Evolutionary conservation across 1,140 invertebrate genomes (phyloP).

Genomic region (Eriocheir sinensis): DNA sequence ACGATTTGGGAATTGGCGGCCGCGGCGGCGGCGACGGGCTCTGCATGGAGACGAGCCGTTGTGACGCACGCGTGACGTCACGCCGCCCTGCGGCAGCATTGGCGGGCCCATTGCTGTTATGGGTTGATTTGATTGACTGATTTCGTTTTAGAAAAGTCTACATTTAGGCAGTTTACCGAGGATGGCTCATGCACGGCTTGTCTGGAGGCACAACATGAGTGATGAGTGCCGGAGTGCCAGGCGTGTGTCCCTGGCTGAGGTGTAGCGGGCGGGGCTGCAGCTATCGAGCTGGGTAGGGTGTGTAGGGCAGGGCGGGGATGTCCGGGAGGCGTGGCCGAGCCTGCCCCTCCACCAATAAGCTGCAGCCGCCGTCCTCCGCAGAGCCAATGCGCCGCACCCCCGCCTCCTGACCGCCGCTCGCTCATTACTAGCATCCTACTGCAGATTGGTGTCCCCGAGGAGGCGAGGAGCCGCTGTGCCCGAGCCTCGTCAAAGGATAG

Average conservation of each 20-base stretch:
- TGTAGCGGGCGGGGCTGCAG: neutral
- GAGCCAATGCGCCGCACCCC: neutral
- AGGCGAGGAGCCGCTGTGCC: neutral
- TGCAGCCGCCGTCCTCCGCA: neutral
- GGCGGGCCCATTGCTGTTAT: neutral
- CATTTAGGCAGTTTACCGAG: too few relatives aligned
- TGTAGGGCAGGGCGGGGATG: neutral
- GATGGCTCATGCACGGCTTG: neutral
- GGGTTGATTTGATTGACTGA: too few relatives aligned
- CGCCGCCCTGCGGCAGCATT: neutral
- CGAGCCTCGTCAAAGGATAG: neutral
- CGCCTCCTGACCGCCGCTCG: too few relatives aligned
- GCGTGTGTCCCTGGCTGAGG: neutral
- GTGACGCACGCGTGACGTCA: neutral
- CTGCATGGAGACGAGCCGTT: neutral
- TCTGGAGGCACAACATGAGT: neutral
- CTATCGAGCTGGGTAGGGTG: neutral
- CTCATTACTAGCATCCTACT: constrained; percentile 15
- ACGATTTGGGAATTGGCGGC: neutral
- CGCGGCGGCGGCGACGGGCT: neutral
- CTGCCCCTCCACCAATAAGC: neutral
- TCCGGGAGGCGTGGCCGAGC: neutral
- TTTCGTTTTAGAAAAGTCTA: too few relatives aligned
- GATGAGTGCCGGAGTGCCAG: neutral
- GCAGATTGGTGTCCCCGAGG: neutral